Base-by-base conservation (phyloP, 2,797 vertebrate species). In the Arrhamphus sclerolepis region DNA sequence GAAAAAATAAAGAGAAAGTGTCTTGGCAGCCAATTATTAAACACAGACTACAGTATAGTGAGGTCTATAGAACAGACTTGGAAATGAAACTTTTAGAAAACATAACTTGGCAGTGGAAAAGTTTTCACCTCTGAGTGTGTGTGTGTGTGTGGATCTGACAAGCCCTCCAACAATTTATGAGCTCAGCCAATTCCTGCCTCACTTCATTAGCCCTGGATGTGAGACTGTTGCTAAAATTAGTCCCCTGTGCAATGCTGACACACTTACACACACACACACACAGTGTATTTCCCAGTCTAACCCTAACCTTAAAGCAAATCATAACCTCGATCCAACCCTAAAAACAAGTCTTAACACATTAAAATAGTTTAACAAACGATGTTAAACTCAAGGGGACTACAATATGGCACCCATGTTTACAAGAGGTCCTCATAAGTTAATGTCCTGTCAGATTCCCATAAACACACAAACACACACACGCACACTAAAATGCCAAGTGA, bases 151-250 rank as follows among this genome's bases (percentile, higher is more conserved):
- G 20, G 11, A 46, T 46, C 43, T 46, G 20, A 46, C 43, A 46
- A 46, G 20, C 78, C 78, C 88, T 85, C 67, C 73, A 87, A 88
- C 75, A 90, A 92, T 91, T 90, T 91, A 90, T 84, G 61, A 89
- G 84, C 89, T 90, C 90, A 89, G 86, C 78, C 85, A 66, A 91
- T 90, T 91, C 85, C 87, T 85, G 80, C 80, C 86, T 89, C 89
- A 79, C 86, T 91, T 92, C 83, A 89, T 91, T 89, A 92, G 89
- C 63, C 74, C 73, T 62, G 53, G 82, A 82, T 87, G 90, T 92
- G 91, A 92, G 88, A 75, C 66, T 31, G 63, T 62, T 73, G 77
- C 91, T 93, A 93, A 92, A 93, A 89, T 92, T 92, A 93, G 90
- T 74, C 59, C 56, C 64, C 67, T 69, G 74, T 80, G 85, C 75